A percentile compares a stretch with the other conserved stretches of the same genome.
phyloP scores from a whole-genome alignment of 2,113 vertebrate species.

The Ammodytes marinus region DNA sequence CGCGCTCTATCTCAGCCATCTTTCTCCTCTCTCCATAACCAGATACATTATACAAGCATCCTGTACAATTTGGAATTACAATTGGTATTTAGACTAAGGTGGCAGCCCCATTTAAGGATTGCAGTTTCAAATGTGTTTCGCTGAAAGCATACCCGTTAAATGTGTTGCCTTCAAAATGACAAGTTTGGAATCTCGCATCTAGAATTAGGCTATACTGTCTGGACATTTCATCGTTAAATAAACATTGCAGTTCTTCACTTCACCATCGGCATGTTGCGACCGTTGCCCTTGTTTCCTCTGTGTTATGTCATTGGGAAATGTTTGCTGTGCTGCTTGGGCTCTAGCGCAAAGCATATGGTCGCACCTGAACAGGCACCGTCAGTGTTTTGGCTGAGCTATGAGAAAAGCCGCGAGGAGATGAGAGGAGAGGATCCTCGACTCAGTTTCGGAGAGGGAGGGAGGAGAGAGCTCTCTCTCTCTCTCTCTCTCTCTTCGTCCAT shows the following conservation, averaged over 20 bases:
- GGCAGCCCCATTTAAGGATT: background rate
- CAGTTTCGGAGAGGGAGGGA: conserved; percentile 49
- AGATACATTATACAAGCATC: background rate
- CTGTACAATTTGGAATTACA: background rate
- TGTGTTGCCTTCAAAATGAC: background rate
- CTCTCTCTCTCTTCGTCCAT: conserved; percentile 72
- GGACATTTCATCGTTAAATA: background rate
- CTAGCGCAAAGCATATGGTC: conserved; percentile 51
- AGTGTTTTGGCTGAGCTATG: conserved; percentile 43
- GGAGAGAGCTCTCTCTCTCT: conserved; percentile 53
- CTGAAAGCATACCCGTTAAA: background rate
- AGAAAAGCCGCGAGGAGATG: conserved; percentile 26
- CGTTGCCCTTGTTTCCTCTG: background rate
- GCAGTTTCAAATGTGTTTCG: background rate
- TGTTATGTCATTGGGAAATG: conserved; percentile 24
- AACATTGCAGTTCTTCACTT: background rate
- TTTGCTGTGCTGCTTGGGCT: conserved; percentile 21
- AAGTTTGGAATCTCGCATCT: background rate
- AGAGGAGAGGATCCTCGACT: conserved; percentile 54
- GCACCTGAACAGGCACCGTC: conserved; percentile 52
- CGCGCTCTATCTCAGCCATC: background rate
- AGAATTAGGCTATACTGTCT: background rate
- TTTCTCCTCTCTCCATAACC: background rate
- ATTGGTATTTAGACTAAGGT: background rate
- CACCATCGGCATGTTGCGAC: background rate